phyloP scores from a whole-genome alignment of 1,140 invertebrate species.

The Dendroctonus ponderosae region DNA sequence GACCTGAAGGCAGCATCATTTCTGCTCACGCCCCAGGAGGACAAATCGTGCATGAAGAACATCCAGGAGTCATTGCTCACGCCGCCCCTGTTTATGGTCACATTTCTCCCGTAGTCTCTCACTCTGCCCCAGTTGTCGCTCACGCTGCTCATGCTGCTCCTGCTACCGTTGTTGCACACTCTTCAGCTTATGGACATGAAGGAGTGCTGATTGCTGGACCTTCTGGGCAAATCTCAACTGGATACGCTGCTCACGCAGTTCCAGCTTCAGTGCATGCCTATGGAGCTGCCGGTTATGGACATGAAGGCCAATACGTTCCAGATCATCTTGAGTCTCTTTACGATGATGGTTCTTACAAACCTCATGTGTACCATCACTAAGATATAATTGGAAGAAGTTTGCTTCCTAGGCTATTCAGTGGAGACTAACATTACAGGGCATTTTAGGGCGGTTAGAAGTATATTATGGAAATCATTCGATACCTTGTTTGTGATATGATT shows the following conservation, averaged over 20 bases:
- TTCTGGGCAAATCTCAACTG: slow-evolving; percentile 19
- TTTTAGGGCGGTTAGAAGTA: no score
- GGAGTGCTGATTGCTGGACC: slow-evolving; percentile 20
- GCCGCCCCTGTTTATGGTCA: slow-evolving; percentile 16
- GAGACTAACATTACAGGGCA: no score
- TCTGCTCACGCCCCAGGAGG: slow-evolving; percentile 29
- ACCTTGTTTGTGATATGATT: no score
- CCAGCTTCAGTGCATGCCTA: slow-evolving; percentile 8
- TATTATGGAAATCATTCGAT: no score
- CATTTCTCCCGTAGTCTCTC: slow-evolving; percentile 25
- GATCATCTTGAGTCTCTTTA: slow-evolving; percentile 29
- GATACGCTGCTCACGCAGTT: slow-evolving; percentile 12
- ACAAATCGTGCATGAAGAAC: slow-evolving; percentile 34
- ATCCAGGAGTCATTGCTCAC: slow-evolving; percentile 34
- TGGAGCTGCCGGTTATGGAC: slow-evolving; percentile 1
- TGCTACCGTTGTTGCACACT: slow-evolving; percentile 21
- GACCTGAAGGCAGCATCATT: slow-evolving; percentile 1
- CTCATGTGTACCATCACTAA: no score
- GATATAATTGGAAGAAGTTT: no score
- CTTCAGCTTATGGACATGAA: slow-evolving; percentile 11
- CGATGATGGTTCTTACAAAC: slow-evolving; percentile 1
- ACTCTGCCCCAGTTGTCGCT: slow-evolving; percentile 16
- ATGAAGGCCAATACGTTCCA: slow-evolving; percentile 33
- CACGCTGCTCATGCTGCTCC: slow-evolving; percentile 12
- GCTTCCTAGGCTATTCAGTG: no score